Conservation (phyloP, 2,888 invertebrate genomes). For the Drosophila acutilabella region DNA sequence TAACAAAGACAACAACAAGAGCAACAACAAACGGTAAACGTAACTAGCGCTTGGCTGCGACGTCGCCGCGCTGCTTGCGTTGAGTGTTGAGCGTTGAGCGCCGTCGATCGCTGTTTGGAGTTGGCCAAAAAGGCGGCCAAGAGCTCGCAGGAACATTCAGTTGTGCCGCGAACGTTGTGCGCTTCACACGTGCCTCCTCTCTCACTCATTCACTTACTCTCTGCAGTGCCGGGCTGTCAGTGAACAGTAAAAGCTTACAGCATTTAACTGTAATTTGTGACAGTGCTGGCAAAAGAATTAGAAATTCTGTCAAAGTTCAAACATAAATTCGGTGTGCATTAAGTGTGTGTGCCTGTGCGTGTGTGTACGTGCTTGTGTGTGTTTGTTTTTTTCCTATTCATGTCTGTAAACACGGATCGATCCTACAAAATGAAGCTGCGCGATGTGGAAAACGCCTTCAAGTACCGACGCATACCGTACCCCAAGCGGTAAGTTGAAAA, state of each 20-base stretch:
- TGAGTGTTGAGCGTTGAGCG: constrained; percentile 15
- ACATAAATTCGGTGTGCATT: constrained; percentile 20
- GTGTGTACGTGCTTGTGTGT: constrained; percentile 7
- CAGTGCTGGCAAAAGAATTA: constrained; percentile 43
- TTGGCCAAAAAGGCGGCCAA: constrained; percentile 82
- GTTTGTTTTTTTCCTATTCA: constrained; percentile 38
- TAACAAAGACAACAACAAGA: constrained; percentile 32
- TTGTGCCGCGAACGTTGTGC: constrained; percentile 83
- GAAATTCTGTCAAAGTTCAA: constrained; percentile 33
- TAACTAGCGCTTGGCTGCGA: constrained; percentile 37
- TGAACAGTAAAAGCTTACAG: constrained; percentile 30
- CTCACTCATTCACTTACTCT: constrained; percentile 25
- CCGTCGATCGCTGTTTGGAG: constrained; percentile 37
- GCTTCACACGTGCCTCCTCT: constrained; percentile 79
- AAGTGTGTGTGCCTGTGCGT: constrained; percentile 2
- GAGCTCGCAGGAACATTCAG: constrained; percentile 81
- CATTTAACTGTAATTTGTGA: constrained; percentile 39
- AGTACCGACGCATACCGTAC: constrained; percentile 84
- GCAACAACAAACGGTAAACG: constrained; percentile 58
- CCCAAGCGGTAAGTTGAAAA: constrained; percentile 83
- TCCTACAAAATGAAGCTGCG: constrained; percentile 83
- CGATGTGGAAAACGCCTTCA: constrained; percentile 84
- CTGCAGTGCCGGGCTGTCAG: constrained; percentile 29
- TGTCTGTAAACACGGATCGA: constrained; percentile 73
- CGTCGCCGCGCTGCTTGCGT: constrained; percentile 7